Base-by-base conservation (phyloP, 2,888 invertebrate species). In the Lingula anatina region DNA sequence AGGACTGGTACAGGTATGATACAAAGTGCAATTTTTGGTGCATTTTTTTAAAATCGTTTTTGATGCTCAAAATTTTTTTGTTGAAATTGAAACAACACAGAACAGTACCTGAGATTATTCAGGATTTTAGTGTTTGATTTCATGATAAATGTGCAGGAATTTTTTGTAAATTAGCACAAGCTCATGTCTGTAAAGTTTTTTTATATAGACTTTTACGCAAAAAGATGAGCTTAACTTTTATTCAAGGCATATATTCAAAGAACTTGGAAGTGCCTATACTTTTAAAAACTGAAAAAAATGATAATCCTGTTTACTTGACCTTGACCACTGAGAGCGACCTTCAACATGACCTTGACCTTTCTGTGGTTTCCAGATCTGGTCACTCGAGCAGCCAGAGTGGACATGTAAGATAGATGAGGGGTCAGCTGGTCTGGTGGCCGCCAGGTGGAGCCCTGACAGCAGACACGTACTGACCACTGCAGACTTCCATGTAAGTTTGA, bases 361-460 rank as follows among this genome's bases (percentile, higher is more conserved):
- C n/a, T n/a, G n/a, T n/a, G n/a, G 5, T 18, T 41, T 55, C 2
- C 49, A 80, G 74, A 73, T 81, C 28, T 82, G 79, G 73, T 81
- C 80, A 0, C 48, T 82, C 20, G 72, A 75, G 53, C 71, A 79
- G 56, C 77, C 79, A 1, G 78, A 80, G 37, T 83, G 83, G 83
- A 78, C 76, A 59, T 83, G 81, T 64, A 81, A 80, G 65, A 74
- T 83, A 47, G 78, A 75, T 31, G 81, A 81, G 64, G 81, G 82
- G 5, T 80, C 81, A 41, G 76, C 77, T 24, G 83, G 83, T 23
- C 66, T 83, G 39, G 70, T 77, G 53, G 70, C 64, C 46, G 78
- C 76, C 38, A 65, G 64, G 21, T 83, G 83, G 83, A 70, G 79
- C 52, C 80, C 81, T 4, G 81, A 82, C 62, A 77, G 78, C 48